Percentiles rank a stretch among this genome's conserved stretches.
Conservation (phyloP, 2,113 vertebrate species). For the Probosciger aterrimus region DNA sequence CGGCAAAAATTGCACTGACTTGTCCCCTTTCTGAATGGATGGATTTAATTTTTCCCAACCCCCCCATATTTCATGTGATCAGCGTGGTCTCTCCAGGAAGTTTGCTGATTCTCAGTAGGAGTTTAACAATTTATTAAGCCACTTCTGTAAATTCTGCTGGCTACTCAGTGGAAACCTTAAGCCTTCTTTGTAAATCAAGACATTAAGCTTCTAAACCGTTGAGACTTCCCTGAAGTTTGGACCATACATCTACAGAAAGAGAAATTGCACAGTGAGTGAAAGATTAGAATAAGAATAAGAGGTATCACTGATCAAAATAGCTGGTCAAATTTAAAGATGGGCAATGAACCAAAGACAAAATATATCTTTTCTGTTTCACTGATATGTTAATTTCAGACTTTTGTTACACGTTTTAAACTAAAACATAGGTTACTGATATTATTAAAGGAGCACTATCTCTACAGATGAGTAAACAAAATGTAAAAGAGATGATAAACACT, state of each 20-base stretch:
- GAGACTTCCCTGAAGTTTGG: neutral
- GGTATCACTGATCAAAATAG: neutral
- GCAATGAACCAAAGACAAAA: neutral
- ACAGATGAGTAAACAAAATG: neutral
- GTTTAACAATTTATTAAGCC: neutral
- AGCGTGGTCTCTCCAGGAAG: neutral
- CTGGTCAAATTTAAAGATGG: neutral
- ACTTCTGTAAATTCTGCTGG: neutral
- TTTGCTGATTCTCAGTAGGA: neutral
- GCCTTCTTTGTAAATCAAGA: neutral
- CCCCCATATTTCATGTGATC: neutral
- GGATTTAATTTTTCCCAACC: accelerated
- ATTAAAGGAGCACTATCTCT: neutral
- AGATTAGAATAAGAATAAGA: neutral
- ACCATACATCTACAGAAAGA: neutral
- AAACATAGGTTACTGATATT: neutral
- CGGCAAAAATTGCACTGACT: neutral
- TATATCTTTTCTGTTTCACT: neutral
- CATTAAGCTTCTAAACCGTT: neutral
- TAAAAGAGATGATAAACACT: neutral
- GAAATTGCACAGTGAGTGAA: neutral
- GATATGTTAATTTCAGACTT: neutral
- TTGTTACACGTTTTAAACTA: neutral
- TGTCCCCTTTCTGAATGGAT: neutral
- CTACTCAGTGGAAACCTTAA: neutral